Conservation (phyloP, 1,140 invertebrate species). For the Orius insidiosus region DNA sequence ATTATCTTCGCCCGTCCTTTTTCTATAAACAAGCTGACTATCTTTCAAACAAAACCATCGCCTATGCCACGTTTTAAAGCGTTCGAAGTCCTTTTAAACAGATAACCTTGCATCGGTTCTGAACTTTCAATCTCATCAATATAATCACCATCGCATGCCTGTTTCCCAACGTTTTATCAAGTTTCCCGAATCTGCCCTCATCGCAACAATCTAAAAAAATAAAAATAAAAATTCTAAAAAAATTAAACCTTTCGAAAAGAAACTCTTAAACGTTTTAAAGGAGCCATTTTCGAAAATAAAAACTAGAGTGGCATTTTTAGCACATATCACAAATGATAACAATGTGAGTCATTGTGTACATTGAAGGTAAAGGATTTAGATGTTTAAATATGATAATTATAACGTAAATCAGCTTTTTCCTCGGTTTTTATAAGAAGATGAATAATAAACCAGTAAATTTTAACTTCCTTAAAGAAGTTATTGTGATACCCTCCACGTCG, state of each 20-base stretch:
- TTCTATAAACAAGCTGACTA: slow-evolving; percentile 81
- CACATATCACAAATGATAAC: neutral
- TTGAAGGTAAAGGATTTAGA: neutral
- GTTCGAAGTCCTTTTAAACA: slow-evolving; percentile 90
- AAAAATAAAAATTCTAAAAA: neutral
- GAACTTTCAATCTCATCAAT: slow-evolving; percentile 26
- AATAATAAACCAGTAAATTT: no score
- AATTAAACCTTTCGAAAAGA: neutral
- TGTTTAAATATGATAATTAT: no score
- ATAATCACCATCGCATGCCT: slow-evolving; percentile 62
- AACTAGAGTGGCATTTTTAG: no score
- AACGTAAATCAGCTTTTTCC: no score
- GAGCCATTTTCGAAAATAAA: neutral
- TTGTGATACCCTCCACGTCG: no score
- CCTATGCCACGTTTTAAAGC: slow-evolving; percentile 93
- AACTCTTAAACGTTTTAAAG: neutral
- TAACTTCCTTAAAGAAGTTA: no score
- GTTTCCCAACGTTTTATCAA: slow-evolving; percentile 77
- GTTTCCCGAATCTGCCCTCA: slow-evolving; percentile 54
- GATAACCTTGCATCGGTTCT: slow-evolving; percentile 72
- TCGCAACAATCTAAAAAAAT: slow-evolving; percentile 32
- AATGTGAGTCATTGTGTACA: neutral
- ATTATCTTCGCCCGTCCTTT: slow-evolving; percentile 60
- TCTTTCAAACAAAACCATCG: slow-evolving; percentile 78
- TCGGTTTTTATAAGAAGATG: no score